phyloP scores from a whole-genome alignment of 2,113 vertebrate genomes.

The Collichthys lucidus region DNA sequence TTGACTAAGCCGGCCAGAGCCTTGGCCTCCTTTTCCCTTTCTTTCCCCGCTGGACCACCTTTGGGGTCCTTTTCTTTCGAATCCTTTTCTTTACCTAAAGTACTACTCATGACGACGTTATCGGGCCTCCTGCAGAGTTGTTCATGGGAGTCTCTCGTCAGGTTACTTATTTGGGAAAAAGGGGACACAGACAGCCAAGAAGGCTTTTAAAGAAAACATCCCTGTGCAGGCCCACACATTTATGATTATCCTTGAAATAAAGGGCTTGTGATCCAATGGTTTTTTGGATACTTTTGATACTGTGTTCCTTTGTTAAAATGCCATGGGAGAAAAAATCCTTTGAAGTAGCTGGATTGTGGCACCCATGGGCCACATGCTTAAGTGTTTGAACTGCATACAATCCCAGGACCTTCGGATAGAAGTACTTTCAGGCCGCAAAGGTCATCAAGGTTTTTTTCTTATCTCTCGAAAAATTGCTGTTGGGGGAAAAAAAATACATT shows the following conservation, averaged over 20 bases:
- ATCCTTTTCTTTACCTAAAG: conserved; percentile 99
- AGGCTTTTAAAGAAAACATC: conserved; percentile 76
- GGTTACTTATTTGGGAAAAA: conserved; percentile 70
- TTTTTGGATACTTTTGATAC: conserved; percentile 48
- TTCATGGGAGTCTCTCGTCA: conserved; percentile 87
- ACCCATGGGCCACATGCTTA: conserved; percentile 89
- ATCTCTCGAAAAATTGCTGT: conserved; percentile 69
- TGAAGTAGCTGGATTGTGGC: conserved; percentile 78
- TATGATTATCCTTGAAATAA: conserved; percentile 59
- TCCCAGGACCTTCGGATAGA: conserved; percentile 75
- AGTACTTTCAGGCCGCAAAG: conserved; percentile 71
- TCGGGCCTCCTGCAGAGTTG: conserved; percentile 82
- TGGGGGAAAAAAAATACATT: conserved; percentile 30
- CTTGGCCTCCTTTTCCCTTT: conserved; percentile 96
- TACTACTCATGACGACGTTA: conserved; percentile 96
- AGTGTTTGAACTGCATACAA: conserved; percentile 80
- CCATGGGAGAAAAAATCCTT: conserved; percentile 72
- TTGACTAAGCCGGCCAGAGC: conserved; percentile 91
- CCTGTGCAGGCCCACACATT: conserved; percentile 63
- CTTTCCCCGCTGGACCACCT: conserved; percentile 89
- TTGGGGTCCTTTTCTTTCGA: conserved; percentile 97
- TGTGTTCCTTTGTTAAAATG: conserved; percentile 75
- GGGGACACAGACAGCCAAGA: conserved; percentile 60
- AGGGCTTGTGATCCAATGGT: conserved; percentile 51
- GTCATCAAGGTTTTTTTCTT: conserved; percentile 31